phyloP scores from a whole-genome alignment of 2,888 invertebrate species.

The Drosophila prolongata region DNA sequence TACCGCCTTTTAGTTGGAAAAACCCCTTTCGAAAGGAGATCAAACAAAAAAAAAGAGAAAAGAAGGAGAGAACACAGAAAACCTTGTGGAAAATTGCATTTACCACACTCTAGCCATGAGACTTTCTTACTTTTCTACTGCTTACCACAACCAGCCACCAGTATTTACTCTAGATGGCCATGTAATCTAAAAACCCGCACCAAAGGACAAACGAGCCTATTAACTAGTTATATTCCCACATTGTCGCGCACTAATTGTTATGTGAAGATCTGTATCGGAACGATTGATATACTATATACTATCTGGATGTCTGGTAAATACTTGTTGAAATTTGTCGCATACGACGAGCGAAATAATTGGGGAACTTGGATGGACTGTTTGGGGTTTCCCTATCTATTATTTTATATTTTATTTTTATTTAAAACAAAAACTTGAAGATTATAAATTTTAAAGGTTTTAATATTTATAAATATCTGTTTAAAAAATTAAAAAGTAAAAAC shows the following conservation, averaged over 20 bases:
- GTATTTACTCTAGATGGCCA: conserved; percentile 23
- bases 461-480: too few relatives aligned
- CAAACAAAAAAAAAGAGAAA: too few relatives aligned
- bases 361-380: not conserved
- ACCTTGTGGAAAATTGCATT: conserved; percentile 44
- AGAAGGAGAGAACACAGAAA: not conserved
- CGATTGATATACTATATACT: conserved; percentile 9
- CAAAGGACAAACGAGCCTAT: conserved; percentile 66
- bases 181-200: conserved; percentile 56
- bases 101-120: conserved; percentile 30
- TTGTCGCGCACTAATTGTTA: conserved; percentile 46
- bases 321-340: conserved; percentile 25
- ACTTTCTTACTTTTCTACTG: conserved; percentile 52
- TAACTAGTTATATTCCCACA: conserved; percentile 44
- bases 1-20: conserved; percentile 26
- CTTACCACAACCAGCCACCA: conserved; percentile 30
- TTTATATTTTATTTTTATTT: not conserved
- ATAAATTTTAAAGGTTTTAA: too few relatives aligned
- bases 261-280: conserved; percentile 22
- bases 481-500: not conserved
- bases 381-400: not conserved
- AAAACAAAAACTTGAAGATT: too few relatives aligned
- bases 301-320: conserved; percentile 1
- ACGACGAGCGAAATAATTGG: conserved; percentile 1
- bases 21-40: not conserved